Base-by-base conservation (phyloP, 2,888 invertebrate species). In the Spodoptera littoralis region DNA sequence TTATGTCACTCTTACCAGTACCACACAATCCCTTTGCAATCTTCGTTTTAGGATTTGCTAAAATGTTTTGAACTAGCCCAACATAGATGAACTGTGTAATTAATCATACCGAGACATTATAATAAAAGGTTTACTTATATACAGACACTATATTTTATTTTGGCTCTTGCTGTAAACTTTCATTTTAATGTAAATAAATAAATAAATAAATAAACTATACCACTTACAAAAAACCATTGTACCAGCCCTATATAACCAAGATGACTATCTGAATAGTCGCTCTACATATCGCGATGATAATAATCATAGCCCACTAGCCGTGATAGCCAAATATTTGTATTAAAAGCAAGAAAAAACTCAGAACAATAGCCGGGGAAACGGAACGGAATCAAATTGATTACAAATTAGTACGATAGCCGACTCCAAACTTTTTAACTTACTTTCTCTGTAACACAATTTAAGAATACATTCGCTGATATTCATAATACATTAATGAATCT, bases 331-430 rank as follows among this genome's bases (percentile, higher is more conserved):
- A 81, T 70, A 75, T 74, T 78, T 78, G 63, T 52, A 60, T 63
- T 57, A 55, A 65, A 65, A 53, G 52, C 56, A 66, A 49, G 43
- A 57, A 22, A 48, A 62, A 13, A 27, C 27, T 44, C 46, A 24
- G 65, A 74, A 82, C 81, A 83, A 82, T 72, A 60, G 69, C 55
- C 72, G 61, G 82, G 65, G 82, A 87, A 85, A 73, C 63, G 72
- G 83, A 82, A 66, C 82, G 56, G 51, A 60, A 63, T 70, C 54
- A 70, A 73, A 73, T 84, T 80, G 79, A 86, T 82, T 73, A 72
- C 53, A 63, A 70, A 68, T 61, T 70, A 56, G 66, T 73, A 70
- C 65, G 69, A 74, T 79, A 77, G 70, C 71, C 36, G 60, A 5
- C 5, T 27, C 70, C 62, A 24, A 41, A 69, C 63, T 77, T 79